Base-by-base conservation (phyloP, 2,888 invertebrate genomes). In the Rosalia funebris region DNA sequence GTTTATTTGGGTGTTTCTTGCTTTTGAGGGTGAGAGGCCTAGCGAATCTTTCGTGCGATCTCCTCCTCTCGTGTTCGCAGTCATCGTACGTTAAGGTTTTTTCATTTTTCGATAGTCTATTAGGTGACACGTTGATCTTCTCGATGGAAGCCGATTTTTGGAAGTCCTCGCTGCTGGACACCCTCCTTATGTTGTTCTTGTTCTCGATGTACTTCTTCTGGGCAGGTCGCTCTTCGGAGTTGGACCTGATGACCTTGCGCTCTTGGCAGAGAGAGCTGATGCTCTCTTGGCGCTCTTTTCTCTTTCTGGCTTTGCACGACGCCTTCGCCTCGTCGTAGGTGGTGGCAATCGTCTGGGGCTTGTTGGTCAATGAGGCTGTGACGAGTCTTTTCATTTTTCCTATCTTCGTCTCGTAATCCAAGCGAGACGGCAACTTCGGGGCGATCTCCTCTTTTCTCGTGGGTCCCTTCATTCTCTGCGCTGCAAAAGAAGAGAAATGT, bases 161-260 rank as follows among this genome's bases (percentile, higher is more conserved):
- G 71, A 88, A 86, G 76, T 88, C 87, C 75, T 88, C 88, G 77
- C 86, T 87, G 61, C 87, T 87, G 65, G 86, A 86, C n/a, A 87
- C 88, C 70, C 87, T 82, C 55, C 87, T 81, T 32, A 87, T 87
- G 53, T 79, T 69, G 47, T 65, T 72, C 16, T 72, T 69, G 17
- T 65, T 74, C 37, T 83, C 82, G 32, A 74, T 66, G 56, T 73
- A 67, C 52, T 70, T 73, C 52, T 73, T 75, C 48, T 75, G 74
- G 47, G 82, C 79, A 1, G 82, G 82, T 59, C 86, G 77, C 74
- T 87, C 87, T 75, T 87, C 87, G 56, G 87, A 87, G 34, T 46
- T 59, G 2, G 55, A 68, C 66, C 87, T 82, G 63, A 86, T 84
- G 59, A 86, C 83, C 77, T 88, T 88, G 57, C 86, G 83, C 73